These are phyloP conservation scores for Hymenopus coronatus DNA, from an alignment of 2,888 invertebrate species.

Conservation along the genomic window DNA sequence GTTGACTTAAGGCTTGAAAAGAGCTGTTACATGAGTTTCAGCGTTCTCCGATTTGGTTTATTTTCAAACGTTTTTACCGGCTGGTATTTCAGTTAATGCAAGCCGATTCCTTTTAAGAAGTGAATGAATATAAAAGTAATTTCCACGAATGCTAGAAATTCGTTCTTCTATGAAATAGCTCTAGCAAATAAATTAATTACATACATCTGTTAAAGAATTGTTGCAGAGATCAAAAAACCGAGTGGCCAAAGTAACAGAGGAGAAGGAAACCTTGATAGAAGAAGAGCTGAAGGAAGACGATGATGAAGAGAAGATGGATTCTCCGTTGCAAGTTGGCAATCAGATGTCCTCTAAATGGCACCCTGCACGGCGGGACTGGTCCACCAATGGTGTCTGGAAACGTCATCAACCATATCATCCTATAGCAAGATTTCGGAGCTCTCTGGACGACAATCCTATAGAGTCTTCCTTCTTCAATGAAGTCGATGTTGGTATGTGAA, in stretches of 20 bases:
- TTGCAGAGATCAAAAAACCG: not conserved
- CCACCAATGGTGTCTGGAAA: not conserved
- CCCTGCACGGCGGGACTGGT: not conserved
- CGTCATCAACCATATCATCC: not conserved
- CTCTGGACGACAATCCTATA: not conserved
- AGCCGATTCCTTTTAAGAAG: too few relatives aligned
- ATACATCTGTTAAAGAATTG: not conserved
- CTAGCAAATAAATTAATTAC: not conserved
- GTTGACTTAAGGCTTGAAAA: too few relatives aligned
- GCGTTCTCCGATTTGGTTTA: too few relatives aligned
- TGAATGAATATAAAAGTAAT: too few relatives aligned
- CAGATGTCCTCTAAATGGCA: not conserved
- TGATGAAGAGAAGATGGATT: not conserved
- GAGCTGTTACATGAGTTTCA: too few relatives aligned
- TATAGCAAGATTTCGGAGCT: not conserved
- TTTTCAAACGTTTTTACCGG: too few relatives aligned
- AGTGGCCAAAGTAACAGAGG: not conserved
- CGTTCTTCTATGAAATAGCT: not conserved
- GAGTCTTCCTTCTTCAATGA: not conserved
- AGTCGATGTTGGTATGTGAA: not conserved
- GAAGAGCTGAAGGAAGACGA: not conserved
- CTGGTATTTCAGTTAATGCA: too few relatives aligned
- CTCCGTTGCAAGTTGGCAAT: not conserved
- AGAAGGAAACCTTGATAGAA: not conserved
- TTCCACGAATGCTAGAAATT: too few relatives aligned